A percentile compares a stretch with the other conserved stretches of the same genome.
phyloP scores from a whole-genome alignment of 2,113 vertebrate species.

The Paracanthobrama guichenoti region DNA sequence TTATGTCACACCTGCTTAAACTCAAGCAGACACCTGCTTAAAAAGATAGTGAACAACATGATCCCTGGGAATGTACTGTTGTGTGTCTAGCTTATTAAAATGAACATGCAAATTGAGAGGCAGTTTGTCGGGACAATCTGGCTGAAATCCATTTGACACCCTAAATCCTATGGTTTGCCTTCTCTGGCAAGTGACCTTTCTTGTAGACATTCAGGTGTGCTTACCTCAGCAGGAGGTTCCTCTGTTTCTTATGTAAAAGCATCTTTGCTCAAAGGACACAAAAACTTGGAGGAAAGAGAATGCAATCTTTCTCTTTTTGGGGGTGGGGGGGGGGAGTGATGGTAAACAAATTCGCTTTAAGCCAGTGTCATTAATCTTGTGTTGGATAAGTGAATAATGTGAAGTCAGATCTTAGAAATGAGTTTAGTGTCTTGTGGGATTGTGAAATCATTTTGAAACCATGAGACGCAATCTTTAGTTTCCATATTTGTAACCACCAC shows the following conservation, averaged over 20 bases:
- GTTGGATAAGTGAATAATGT: slow-evolving; percentile 20
- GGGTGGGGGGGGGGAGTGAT: background rate
- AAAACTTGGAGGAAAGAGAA: background rate
- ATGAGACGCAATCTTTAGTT: background rate
- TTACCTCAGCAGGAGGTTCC: background rate
- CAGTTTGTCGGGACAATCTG: background rate
- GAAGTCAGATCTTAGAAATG: background rate
- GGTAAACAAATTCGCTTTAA: slow-evolving; percentile 1
- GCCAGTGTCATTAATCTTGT: slow-evolving; percentile 24
- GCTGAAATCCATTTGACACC: background rate
- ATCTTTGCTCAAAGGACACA: background rate
- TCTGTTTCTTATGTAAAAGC: background rate
- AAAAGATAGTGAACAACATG: background rate
- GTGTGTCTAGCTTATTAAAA: background rate
- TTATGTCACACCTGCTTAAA: slow-evolving; percentile 11
- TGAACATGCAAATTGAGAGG: background rate
- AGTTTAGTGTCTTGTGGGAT: slow-evolving; percentile 23
- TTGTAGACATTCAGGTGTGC: background rate
- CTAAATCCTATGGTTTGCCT: background rate
- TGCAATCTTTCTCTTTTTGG: background rate
- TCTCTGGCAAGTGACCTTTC: background rate
- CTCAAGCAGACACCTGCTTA: background rate
- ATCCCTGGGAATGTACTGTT: background rate
- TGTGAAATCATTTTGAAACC: slow-evolving; percentile 9
- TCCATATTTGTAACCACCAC: slow-evolving; percentile 1